Conservation (phyloP, 2,888 invertebrate species). For the Salticus scenicus region DNA sequence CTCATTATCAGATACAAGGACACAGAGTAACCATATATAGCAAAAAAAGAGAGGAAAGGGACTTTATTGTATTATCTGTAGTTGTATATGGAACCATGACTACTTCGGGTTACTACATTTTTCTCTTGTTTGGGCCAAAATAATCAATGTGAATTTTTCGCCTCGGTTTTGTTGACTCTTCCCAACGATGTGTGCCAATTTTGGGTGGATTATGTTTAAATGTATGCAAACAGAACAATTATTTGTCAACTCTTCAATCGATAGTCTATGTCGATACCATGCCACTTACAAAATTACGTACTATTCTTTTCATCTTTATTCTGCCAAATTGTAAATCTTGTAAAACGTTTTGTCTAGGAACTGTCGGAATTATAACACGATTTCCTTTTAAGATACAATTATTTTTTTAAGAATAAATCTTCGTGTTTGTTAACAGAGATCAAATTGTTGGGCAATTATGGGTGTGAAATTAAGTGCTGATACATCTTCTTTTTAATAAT, state of each 20-base stretch:
- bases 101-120: conserved; percentile 17
- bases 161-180: conserved; percentile 20
- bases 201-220: conserved; percentile 11
- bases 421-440: not conserved
- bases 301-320: conserved; percentile 27
- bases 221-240: not conserved
- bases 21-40: not conserved
- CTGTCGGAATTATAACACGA: no score
- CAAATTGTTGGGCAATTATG: no score
- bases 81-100: not conserved
- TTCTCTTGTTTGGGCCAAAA: no score
- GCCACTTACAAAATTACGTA: not conserved
- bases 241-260: not conserved
- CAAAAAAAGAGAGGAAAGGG: not conserved
- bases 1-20: not conserved
- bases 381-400: not conserved
- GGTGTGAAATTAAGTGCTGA: not conserved
- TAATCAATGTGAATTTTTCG: no score
- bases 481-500: not conserved
- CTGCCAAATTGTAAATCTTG: conserved; percentile 22
- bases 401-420: not conserved
- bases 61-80: no score
- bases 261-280: conserved; percentile 10
- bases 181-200: conserved; percentile 20
- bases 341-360: not conserved